These are phyloP conservation scores for Stenolophus ochropezus DNA, from an alignment of 2,888 invertebrate species.

Conservation along the genomic window DNA sequence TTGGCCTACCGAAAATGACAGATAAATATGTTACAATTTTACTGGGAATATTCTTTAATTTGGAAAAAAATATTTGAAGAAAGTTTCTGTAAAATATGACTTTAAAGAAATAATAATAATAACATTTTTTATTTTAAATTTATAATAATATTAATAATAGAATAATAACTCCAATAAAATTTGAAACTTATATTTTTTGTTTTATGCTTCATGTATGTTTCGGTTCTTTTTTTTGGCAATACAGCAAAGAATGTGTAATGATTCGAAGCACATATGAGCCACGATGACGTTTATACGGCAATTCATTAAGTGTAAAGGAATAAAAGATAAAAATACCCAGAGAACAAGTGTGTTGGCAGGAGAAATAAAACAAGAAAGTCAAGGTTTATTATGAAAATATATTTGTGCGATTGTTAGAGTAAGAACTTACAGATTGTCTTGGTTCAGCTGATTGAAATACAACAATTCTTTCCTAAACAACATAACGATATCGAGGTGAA, in stretches of 20 bases:
- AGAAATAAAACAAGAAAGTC: constrained; percentile 50
- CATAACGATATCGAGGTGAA: constrained; percentile 21
- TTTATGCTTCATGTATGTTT: too few species aligned
- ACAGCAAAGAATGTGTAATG: neutral
- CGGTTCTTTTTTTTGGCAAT: too few species aligned
- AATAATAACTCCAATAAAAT: too few species aligned
- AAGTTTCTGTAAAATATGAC: too few species aligned
- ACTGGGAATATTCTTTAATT: too few species aligned
- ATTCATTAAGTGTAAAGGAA: neutral
- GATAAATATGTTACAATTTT: too few species aligned
- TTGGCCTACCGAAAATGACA: too few species aligned
- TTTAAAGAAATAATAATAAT: too few species aligned
- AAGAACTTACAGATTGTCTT: constrained; percentile 53
- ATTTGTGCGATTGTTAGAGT: constrained; percentile 58
- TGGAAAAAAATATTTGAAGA: too few species aligned
- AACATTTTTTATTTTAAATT: too few species aligned
- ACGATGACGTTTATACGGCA: neutral
- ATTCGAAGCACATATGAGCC: neutral
- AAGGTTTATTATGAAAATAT: constrained; percentile 58
- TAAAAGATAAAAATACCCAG: neutral
- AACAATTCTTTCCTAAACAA: constrained; percentile 39
- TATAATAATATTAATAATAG: too few species aligned
- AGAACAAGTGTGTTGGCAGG: constrained; percentile 18
- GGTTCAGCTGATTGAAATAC: constrained; percentile 31
- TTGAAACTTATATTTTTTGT: too few species aligned